A percentile compares a stretch with the other conserved stretches of the same genome.
phyloP scores from a whole-genome alignment of 2,888 invertebrate species.

The Macrosiphum euphorbiae region DNA sequence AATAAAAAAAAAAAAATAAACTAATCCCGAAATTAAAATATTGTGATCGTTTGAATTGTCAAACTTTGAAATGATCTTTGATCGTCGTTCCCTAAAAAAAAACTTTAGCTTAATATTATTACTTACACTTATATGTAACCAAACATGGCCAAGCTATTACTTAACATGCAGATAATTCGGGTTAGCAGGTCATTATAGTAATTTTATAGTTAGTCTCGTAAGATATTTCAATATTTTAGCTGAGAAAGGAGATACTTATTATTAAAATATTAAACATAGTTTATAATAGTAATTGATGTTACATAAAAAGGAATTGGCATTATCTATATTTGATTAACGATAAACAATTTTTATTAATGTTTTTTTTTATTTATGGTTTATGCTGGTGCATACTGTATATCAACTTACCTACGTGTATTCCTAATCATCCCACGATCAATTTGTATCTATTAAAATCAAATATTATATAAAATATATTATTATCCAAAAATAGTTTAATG shows the following conservation, averaged over 20 bases:
- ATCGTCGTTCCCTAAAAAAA: background rate
- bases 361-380: background rate
- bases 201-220: background rate
- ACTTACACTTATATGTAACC: background rate
- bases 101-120: background rate
- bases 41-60: background rate
- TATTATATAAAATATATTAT: background rate
- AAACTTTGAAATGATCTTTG: background rate
- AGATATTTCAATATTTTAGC: background rate
- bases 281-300: background rate
- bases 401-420: background rate
- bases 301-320: background rate
- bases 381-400: background rate
- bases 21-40: background rate
- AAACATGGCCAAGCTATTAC: background rate
- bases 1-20: background rate
- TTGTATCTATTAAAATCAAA: background rate
- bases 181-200: constrained; percentile 5
- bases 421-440: background rate
- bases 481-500: background rate
- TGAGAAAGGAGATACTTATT: background rate
- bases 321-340: background rate
- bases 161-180: constrained; percentile 30
- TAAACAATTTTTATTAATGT: background rate
- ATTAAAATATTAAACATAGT: background rate